Conservation (phyloP, 2,113 vertebrate species). For the Uria aalge region DNA sequence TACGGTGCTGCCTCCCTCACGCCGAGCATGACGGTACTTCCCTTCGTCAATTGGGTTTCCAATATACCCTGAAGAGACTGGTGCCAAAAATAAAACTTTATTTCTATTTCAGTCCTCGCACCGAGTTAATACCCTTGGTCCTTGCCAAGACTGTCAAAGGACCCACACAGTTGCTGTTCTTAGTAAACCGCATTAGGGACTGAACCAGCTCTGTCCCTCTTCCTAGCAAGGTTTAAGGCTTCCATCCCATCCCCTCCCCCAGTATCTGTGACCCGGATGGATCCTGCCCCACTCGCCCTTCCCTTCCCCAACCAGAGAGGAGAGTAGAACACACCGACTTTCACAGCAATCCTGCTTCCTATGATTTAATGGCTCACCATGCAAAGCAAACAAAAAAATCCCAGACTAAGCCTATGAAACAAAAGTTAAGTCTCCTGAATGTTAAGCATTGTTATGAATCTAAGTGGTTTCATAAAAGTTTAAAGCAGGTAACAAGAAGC, state of each 20-base stretch:
- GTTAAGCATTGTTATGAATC: neutral
- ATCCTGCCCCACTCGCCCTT: accelerated
- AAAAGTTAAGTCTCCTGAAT: neutral
- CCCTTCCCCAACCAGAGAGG: neutral
- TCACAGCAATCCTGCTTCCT: neutral
- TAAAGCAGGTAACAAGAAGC: neutral
- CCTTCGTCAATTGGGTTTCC: neutral
- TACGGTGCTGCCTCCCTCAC: neutral
- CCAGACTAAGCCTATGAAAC: neutral
- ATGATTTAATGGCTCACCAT: neutral
- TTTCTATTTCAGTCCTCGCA: slow-evolving; percentile 46
- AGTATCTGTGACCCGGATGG: accelerated
- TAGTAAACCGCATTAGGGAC: neutral
- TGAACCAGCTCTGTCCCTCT: accelerated
- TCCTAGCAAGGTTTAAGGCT: neutral
- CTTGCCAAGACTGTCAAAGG: neutral
- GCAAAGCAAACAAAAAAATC: neutral
- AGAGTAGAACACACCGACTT: neutral
- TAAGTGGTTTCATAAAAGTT: neutral
- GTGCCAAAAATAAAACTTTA: slow-evolving; percentile 39
- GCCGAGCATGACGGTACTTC: accelerated
- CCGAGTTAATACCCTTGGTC: slow-evolving; percentile 10
- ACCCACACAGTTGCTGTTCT: neutral
- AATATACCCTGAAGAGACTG: neutral
- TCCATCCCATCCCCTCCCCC: accelerated